Conservation (phyloP, 2,888 invertebrate genomes). For the Orthonychiurus folsomi region DNA sequence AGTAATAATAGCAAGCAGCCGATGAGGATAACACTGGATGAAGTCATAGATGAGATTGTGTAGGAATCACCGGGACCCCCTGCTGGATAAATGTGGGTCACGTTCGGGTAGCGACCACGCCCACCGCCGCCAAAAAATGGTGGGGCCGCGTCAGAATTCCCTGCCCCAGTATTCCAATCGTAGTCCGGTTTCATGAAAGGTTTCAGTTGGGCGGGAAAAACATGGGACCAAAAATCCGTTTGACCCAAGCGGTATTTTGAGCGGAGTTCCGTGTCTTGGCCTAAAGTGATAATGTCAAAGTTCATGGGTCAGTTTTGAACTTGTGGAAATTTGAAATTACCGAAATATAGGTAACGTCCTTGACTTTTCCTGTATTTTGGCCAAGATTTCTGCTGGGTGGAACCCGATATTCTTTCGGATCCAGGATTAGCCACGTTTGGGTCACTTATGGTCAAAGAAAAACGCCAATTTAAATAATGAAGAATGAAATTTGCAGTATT, state of each 20-base stretch:
- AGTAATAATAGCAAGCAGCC: slow-evolving; percentile 32
- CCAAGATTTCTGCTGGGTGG: slow-evolving; percentile 25
- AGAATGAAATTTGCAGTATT: background rate
- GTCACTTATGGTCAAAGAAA: too few relatives aligned
- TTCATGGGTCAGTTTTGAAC: background rate
- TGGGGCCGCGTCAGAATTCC: background rate
- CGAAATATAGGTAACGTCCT: slow-evolving; percentile 34
- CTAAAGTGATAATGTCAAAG: slow-evolving; percentile 16
- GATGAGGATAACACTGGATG: slow-evolving; percentile 33
- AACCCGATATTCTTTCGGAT: slow-evolving; percentile 21
- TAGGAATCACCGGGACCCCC: slow-evolving; percentile 2
- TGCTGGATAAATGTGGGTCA: background rate
- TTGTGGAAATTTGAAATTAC: slow-evolving; percentile 18
- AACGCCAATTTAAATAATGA: slow-evolving; percentile 5
- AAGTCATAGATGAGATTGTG: slow-evolving; percentile 24
- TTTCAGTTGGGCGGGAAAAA: slow-evolving; percentile 29
- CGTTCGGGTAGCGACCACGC: background rate
- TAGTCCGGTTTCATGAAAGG: slow-evolving; percentile 18
- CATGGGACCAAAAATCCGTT: slow-evolving; percentile 30
- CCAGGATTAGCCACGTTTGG: slow-evolving; percentile 32
- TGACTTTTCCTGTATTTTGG: slow-evolving; percentile 26
- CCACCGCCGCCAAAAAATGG: background rate
- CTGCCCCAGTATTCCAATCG: background rate
- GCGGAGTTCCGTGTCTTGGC: slow-evolving; percentile 30
- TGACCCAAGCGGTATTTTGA: slow-evolving; percentile 25